A percentile compares a stretch with the other conserved stretches of the same genome.
phyloP scores from a whole-genome alignment of 2,797 vertebrate species.

The Aplochiton taeniatus region DNA sequence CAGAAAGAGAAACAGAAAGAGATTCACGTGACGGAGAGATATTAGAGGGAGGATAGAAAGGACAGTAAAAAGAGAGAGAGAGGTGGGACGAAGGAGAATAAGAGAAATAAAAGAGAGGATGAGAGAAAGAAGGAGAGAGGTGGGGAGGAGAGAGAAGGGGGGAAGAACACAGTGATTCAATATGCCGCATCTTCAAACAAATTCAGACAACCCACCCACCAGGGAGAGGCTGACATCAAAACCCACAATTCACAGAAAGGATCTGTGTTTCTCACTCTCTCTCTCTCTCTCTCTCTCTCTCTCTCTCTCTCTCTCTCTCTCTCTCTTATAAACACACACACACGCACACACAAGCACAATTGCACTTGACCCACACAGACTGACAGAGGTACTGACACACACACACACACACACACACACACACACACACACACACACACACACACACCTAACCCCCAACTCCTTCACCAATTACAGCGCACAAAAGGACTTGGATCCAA shows the following conservation, averaged over 20 bases:
- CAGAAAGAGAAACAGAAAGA: neutral
- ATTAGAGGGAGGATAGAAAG: slow-evolving; percentile 58
- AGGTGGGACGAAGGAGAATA: neutral
- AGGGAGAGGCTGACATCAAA: slow-evolving; percentile 43
- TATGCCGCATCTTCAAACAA: slow-evolving; percentile 18
- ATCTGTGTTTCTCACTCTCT: neutral
- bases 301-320: too few relatives aligned
- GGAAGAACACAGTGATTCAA: slow-evolving; percentile 8
- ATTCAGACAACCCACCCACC: slow-evolving; percentile 42
- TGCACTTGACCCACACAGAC: neutral
- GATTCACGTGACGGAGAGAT: slow-evolving; percentile 48
- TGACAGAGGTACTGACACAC: neutral
- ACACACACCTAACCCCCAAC: neutral
- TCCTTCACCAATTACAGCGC: slow-evolving; percentile 4
- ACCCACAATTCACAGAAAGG: slow-evolving; percentile 17
- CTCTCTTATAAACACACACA: slow-evolving; percentile 9
- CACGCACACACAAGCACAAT: slow-evolving; percentile 11
- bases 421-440: neutral
- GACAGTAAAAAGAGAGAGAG: neutral
- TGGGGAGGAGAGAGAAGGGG: neutral
- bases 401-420: slow-evolving; percentile 5
- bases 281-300: neutral
- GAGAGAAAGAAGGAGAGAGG: neutral
- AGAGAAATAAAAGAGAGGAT: neutral
- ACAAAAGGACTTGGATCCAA: slow-evolving; percentile 10